phyloP scores from a whole-genome alignment of 2,888 invertebrate species.

The Ptycholaimellus sp. region DNA sequence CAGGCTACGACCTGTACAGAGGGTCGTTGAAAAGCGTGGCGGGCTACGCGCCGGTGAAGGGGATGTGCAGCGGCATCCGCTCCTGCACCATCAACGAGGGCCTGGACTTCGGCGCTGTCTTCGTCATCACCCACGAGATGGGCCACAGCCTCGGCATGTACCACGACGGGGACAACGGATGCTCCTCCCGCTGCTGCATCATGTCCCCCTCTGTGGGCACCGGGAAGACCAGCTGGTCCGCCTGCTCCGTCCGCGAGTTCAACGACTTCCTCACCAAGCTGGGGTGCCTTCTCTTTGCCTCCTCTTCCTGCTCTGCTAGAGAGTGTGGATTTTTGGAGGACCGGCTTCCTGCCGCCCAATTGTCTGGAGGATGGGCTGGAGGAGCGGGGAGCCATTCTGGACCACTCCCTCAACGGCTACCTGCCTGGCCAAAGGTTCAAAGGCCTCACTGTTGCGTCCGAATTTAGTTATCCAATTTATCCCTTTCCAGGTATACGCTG shows the following conservation, averaged over 20 bases:
- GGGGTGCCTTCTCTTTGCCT: too few species aligned
- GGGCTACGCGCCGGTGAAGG: constrained; percentile 55
- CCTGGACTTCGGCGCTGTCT: constrained; percentile 65
- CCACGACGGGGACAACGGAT: constrained; percentile 59
- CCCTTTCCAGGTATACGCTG: constrained; percentile 47
- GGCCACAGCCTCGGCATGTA: constrained; percentile 74
- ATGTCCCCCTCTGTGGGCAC: constrained; percentile 75
- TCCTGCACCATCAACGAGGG: constrained; percentile 84
- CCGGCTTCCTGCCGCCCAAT: constrained; percentile 12
- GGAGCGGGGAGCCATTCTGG: constrained; percentile 1
- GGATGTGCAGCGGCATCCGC: constrained; percentile 15
- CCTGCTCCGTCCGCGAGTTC: constrained; percentile 53
- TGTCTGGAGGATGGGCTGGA: constrained; percentile 13
- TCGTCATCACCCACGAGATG: constrained; percentile 76
- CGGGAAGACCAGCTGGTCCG: constrained; percentile 66
- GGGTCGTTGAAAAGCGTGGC: constrained; percentile 17
- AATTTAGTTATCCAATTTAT: too few species aligned
- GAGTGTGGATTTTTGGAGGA: constrained; percentile 6
- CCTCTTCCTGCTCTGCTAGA: not conserved
- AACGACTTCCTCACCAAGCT: constrained; percentile 54
- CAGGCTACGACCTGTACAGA: constrained; percentile 18
- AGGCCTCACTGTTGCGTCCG: constrained; percentile 2
- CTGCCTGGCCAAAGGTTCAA: constrained; percentile 36
- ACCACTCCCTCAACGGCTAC: constrained; percentile 1
- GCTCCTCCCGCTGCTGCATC: constrained; percentile 57